Evolutionary conservation across 2,113 vertebrate genomes (phyloP), one percentile per base, ranked within the genome.

Genomic region (Pelobates fuscus): DNA sequence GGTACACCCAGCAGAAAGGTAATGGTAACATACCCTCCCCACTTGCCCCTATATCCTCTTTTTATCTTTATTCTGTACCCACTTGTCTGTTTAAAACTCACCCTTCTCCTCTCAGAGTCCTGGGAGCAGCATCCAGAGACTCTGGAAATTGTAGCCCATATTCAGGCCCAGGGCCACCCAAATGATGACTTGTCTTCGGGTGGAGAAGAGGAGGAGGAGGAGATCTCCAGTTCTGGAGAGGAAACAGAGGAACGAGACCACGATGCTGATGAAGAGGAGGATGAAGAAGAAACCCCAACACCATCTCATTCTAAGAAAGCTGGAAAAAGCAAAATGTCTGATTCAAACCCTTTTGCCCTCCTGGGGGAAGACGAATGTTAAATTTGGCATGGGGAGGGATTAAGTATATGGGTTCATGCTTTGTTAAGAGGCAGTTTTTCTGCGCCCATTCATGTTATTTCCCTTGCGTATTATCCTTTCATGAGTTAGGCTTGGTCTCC

Each of bases 51-150:
- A 37, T 37, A 7, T 67, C 26, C 8, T 46, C 20, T 14, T 2
- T 67, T n/a, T 37, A 20, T 70, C 46, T 26, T 55, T 18, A 41
- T 46, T 27, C 44, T 17, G 44, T 46, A 3, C 14, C 52, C 55
- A n/a, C n/a, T n/a, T n/a, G n/a, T n/a, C 20, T 3, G 5, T 32
- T 66, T 67, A 29, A 37, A 37, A 25, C 75, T 43, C 25, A 6
- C 14, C 44, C 14, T 7, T 10, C 17, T 71, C 74, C 10, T 6
- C 41, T n/a, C 81, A 96, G 95, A 87, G 32, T 78, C 86, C 4
- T 98, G 95, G 95, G 93, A 95, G 81, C 91, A 88, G 18, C 95
- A 96, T 72, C 86, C 87, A 0, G 93, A 94, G 60, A 84, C 95
- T 2, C 67, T 81, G 0, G 95, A 95, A 65, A 91, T 97, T 67